Evolutionary conservation across 2,113 vertebrate species (phyloP).

Genomic region (Tylochromis polylepis): DNA sequence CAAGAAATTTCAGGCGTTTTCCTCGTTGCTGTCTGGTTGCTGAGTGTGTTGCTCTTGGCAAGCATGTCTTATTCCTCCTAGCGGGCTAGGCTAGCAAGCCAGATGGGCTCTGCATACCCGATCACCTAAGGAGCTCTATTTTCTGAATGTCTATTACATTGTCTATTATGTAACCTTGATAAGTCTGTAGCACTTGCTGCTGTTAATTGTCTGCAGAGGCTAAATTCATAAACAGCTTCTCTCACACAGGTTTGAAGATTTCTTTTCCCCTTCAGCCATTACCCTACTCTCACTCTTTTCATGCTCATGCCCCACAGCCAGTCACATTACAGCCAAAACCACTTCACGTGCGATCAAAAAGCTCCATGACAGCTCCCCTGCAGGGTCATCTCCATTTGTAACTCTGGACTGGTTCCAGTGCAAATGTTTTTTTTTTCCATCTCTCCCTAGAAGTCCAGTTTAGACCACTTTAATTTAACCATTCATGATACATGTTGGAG

Average conservation of each 20-base stretch:
- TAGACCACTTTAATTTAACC: background rate
- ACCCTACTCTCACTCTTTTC: background rate
- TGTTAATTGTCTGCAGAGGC: background rate
- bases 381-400: background rate
- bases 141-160: background rate
- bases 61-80: background rate
- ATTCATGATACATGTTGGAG: background rate
- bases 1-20: background rate
- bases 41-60: background rate
- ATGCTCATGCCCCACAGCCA: background rate
- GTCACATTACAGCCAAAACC: background rate
- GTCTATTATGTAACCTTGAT: background rate
- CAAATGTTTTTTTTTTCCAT: background rate
- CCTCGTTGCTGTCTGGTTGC: background rate
- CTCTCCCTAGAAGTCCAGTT: background rate
- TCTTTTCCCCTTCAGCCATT: background rate
- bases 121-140: background rate
- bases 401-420: background rate
- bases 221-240: background rate
- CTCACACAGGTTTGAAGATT: background rate
- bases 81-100: background rate
- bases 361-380: background rate
- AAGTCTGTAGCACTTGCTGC: background rate
- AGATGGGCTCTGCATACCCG: background rate
- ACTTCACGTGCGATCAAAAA: background rate